These are phyloP conservation scores for Drosophila novamexicana DNA, from an alignment of 1,140 invertebrate species.

Conservation along the genomic window DNA sequence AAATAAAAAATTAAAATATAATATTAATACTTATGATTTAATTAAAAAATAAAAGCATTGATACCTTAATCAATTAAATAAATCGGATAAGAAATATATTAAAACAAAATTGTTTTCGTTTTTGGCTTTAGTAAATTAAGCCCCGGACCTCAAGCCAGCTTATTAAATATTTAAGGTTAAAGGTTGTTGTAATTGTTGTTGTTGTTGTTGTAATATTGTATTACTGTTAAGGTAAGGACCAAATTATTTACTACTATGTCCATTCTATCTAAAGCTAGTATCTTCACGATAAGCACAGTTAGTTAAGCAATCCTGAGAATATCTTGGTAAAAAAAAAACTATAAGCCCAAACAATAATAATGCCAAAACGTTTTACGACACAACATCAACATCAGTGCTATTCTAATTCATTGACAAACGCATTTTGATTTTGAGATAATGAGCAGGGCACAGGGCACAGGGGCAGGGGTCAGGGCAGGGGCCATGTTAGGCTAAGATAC, in stretches of 20 bases:
- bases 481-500: constrained; percentile 19
- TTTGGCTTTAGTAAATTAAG: too few relatives aligned
- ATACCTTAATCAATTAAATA: too few relatives aligned
- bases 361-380: constrained; percentile 44
- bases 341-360: constrained; percentile 36
- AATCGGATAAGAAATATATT: too few relatives aligned
- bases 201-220: too few relatives aligned
- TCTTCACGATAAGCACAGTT: neutral
- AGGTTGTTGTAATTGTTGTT: too few relatives aligned
- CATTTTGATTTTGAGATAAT: constrained; percentile 81
- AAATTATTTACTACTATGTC: too few relatives aligned
- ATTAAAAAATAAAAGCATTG: neutral
- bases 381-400: constrained; percentile 35
- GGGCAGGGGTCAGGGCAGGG: neutral
- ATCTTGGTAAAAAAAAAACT: constrained; percentile 34
- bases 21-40: neutral
- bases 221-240: too few relatives aligned
- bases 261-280: too few relatives aligned
- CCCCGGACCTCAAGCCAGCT: too few relatives aligned
- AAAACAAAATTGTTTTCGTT: too few relatives aligned
- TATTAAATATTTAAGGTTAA: too few relatives aligned
- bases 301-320: neutral
- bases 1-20: neutral
- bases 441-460: constrained; percentile 23
- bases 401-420: constrained; percentile 80